A percentile compares a stretch with the other conserved stretches of the same genome.
phyloP scores from a whole-genome alignment of 2,113 vertebrate species.

The Macquaria australasica region DNA sequence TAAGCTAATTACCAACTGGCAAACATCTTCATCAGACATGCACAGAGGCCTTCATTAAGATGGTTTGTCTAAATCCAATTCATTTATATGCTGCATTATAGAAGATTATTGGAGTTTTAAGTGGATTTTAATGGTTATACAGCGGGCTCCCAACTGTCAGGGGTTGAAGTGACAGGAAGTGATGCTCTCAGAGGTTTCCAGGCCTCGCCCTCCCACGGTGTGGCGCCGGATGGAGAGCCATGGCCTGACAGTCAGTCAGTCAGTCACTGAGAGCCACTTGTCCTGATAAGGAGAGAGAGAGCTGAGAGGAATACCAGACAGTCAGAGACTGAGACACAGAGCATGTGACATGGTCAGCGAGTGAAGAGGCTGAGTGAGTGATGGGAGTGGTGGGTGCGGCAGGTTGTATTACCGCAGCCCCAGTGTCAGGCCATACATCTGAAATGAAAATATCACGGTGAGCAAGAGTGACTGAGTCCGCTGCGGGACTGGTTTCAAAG shows the following conservation, averaged over 20 bases:
- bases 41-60: conserved; percentile 37
- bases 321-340: conserved; percentile 17
- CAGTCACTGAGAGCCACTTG: conserved; percentile 41
- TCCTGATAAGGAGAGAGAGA: conserved; percentile 67
- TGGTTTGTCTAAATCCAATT: conserved; percentile 26
- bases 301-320: conserved; percentile 33
- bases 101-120: conserved; percentile 45
- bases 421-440: conserved; percentile 40
- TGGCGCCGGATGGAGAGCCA: not conserved
- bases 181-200: conserved; percentile 30
- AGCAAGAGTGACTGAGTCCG: conserved; percentile 53
- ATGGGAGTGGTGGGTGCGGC: conserved; percentile 21
- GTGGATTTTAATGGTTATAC: conserved; percentile 46
- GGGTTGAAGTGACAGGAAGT: conserved; percentile 48
- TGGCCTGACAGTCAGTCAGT: conserved; percentile 33
- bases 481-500: conserved; percentile 56
- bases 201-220: conserved; percentile 15
- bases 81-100: conserved; percentile 30
- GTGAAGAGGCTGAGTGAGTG: conserved; percentile 35
- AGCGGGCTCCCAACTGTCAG: conserved; percentile 7
- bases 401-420: conserved; percentile 21
- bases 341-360: conserved; percentile 14
- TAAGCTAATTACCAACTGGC: conserved; percentile 74
- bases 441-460: conserved; percentile 65
- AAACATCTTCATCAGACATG: conserved; percentile 67